phyloP scores from a whole-genome alignment of 2,797 vertebrate genomes.

The Lateolabrax maculatus region DNA sequence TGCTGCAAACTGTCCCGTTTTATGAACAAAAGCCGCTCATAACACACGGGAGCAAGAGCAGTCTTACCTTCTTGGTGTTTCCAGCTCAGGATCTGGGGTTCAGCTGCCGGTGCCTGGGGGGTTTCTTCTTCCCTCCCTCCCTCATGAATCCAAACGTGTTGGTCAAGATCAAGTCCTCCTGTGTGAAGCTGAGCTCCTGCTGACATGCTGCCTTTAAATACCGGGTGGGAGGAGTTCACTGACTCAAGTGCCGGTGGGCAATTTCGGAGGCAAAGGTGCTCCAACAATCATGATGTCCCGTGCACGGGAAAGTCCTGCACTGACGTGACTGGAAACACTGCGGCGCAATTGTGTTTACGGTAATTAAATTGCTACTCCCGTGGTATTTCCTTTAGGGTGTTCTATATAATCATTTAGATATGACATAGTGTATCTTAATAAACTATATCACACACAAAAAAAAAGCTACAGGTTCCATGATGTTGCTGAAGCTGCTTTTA shows the following conservation, averaged over 20 bases:
- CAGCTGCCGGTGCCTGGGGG: background rate
- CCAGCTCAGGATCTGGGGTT: background rate
- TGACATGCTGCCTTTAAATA: constrained; percentile 84
- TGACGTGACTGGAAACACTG: background rate
- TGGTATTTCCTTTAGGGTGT: no score
- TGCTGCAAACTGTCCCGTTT: background rate
- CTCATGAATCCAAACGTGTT: constrained; percentile 63
- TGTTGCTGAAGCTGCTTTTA: background rate
- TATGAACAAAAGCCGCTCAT: background rate
- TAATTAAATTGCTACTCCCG: no score
- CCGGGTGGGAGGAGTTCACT: constrained; percentile 78
- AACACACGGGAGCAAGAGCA: background rate
- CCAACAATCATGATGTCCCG: background rate
- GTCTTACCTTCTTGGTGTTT: constrained; percentile 59
- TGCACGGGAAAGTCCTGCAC: background rate
- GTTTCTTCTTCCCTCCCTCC: constrained; percentile 20
- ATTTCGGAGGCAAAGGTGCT: constrained; percentile 40
- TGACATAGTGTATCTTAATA: no score
- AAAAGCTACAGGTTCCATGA: background rate
- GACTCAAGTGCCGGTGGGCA: constrained; percentile 21
- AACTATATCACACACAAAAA: background rate
- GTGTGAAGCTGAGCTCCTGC: constrained; percentile 65
- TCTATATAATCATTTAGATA: no score
- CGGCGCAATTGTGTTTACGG: background rate
- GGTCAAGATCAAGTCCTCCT: constrained; percentile 75